Conservation (phyloP, 2,888 invertebrate genomes). For the Lapara coniferarum region DNA sequence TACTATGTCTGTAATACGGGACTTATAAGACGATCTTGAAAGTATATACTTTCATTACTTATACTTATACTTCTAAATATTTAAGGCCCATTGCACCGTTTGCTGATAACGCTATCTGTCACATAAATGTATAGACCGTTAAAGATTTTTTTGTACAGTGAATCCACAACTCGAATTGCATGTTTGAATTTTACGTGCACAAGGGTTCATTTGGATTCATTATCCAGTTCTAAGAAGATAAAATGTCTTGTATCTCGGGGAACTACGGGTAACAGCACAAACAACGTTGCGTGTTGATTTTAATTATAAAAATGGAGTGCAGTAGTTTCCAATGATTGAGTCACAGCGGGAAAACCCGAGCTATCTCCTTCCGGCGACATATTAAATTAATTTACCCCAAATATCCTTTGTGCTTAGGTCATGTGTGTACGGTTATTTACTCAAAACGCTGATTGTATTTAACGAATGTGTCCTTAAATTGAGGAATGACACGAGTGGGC, state of each 20-base stretch:
- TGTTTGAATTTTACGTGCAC: too few relatives aligned
- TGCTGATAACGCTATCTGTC: too few relatives aligned
- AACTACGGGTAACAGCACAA: neutral
- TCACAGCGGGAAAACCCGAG: neutral
- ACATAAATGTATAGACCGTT: too few relatives aligned
- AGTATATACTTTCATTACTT: too few relatives aligned
- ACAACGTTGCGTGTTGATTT: neutral
- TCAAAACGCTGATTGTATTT: too few relatives aligned
- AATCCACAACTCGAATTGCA: too few relatives aligned
- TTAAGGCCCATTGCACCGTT: too few relatives aligned
- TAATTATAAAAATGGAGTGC: neutral
- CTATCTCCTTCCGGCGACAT: neutral
- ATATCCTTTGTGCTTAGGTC: neutral
- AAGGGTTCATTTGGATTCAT: neutral
- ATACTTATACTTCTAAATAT: too few relatives aligned
- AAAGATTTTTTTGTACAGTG: too few relatives aligned
- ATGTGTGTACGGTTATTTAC: too few relatives aligned
- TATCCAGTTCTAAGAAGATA: neutral
- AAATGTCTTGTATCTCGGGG: neutral
- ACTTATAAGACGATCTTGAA: neutral
- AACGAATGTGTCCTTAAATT: neutral
- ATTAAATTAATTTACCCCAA: neutral
- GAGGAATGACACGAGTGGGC: too few relatives aligned
- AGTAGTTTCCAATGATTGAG: neutral
- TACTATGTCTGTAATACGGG: too few relatives aligned